These are phyloP conservation scores for Ursus arctos DNA, from an alignment of 2,113 vertebrate species.

Conservation along the genomic window DNA sequence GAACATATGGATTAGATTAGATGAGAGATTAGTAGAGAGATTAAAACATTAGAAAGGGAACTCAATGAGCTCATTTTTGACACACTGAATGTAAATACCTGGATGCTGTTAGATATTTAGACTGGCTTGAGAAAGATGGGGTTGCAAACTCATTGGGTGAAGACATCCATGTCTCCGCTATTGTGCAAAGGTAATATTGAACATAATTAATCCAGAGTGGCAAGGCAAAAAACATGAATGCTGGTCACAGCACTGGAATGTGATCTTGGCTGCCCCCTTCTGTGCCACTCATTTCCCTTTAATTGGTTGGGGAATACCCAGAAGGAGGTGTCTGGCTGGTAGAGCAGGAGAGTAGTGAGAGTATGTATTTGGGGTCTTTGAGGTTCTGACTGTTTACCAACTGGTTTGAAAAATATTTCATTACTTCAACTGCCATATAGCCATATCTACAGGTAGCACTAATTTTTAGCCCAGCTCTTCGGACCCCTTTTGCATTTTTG, in stretches of 20 bases:
- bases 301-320: neutral
- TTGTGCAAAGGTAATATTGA: neutral
- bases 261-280: neutral
- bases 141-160: neutral
- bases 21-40: neutral
- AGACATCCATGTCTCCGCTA: neutral
- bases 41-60: neutral
- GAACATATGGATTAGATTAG: neutral
- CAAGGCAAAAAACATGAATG: neutral
- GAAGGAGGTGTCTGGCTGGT: neutral
- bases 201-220: neutral
- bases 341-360: neutral
- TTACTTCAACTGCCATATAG: neutral
- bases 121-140: neutral
- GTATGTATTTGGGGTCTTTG: neutral
- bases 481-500: neutral
- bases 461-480: neutral
- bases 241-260: neutral
- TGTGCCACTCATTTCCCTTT: neutral
- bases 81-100: neutral
- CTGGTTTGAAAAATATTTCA: constrained; percentile 40
- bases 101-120: neutral
- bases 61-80: neutral
- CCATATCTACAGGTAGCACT: neutral
- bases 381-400: neutral